phyloP scores from a whole-genome alignment of 2,888 invertebrate genomes.

The Omphaloscelis lunosa region DNA sequence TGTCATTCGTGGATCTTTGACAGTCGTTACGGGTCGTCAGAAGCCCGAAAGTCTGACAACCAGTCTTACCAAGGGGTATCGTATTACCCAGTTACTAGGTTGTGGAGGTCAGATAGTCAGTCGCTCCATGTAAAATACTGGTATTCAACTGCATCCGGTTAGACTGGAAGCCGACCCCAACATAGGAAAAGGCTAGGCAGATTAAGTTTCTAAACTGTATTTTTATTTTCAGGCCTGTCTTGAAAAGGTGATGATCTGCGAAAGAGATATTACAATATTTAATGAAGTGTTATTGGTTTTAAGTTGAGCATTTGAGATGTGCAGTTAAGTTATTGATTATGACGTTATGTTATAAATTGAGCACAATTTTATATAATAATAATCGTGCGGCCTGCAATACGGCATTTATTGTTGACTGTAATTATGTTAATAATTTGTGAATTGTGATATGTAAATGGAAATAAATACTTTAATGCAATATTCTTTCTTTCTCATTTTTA shows the following conservation, averaged over 20 bases:
- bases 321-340: conserved; percentile 60
- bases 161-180: too few species aligned
- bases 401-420: conserved; percentile 56
- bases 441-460: conserved; percentile 50
- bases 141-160: too few species aligned
- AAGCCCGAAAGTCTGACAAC: too few species aligned
- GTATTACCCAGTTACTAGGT: too few species aligned
- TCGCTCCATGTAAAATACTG: too few species aligned
- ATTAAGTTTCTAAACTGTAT: background rate
- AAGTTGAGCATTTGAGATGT: conserved; percentile 61
- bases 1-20: too few species aligned
- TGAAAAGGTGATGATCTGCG: conserved; percentile 76
- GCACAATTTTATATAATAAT: conserved; percentile 28
- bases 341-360: conserved; percentile 33
- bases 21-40: too few species aligned
- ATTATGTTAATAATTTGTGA: conserved; percentile 61
- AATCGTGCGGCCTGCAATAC: conserved; percentile 28
- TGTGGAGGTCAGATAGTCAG: too few species aligned
- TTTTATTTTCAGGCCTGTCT: conserved; percentile 76
- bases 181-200: too few species aligned
- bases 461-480: conserved; percentile 28
- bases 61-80: too few species aligned
- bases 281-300: conserved; percentile 55
- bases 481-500: conserved; percentile 46
- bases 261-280: background rate